Conservation (phyloP, 2,888 invertebrate genomes). For the Crioceris asparagi region DNA sequence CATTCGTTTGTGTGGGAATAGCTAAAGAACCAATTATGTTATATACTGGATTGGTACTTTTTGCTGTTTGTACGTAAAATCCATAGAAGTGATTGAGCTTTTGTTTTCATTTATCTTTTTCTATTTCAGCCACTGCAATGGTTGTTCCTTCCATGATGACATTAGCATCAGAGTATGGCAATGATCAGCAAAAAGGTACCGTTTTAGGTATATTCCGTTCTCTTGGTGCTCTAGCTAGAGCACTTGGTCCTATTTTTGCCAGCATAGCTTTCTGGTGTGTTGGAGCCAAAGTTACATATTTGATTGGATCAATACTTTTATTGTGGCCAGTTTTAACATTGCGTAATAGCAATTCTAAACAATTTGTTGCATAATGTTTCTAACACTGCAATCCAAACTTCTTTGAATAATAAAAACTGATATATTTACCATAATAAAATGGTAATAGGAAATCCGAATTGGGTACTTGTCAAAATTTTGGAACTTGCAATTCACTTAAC, state of each 20-base stretch:
- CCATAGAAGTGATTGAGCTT: no score
- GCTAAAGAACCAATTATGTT: slow-evolving; percentile 53
- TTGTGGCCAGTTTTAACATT: slow-evolving; percentile 61
- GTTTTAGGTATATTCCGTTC: slow-evolving; percentile 92
- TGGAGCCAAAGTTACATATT: slow-evolving; percentile 74
- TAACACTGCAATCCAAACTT: no score
- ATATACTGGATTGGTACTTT: slow-evolving; percentile 75
- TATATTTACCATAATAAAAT: no score
- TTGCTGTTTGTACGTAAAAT: slow-evolving; percentile 74
- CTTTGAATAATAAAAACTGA: no score
- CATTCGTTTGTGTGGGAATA: slow-evolving; percentile 75
- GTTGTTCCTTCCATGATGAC: slow-evolving; percentile 94
- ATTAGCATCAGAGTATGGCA: slow-evolving; percentile 75
- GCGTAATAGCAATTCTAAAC: no score
- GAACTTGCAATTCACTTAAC: no score
- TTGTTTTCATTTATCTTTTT: not conserved
- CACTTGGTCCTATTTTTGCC: slow-evolving; percentile 81
- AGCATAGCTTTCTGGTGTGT: slow-evolving; percentile 87
- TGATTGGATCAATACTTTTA: slow-evolving; percentile 64
- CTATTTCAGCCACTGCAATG: slow-evolving; percentile 64
- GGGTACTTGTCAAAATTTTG: no score
- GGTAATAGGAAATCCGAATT: no score
- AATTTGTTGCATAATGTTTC: no score
- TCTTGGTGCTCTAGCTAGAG: slow-evolving; percentile 86
- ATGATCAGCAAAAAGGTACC: slow-evolving; percentile 76